These are phyloP conservation scores for Polyergus mexicanus DNA, from an alignment of 1,140 invertebrate species.

Conservation along the genomic window DNA sequence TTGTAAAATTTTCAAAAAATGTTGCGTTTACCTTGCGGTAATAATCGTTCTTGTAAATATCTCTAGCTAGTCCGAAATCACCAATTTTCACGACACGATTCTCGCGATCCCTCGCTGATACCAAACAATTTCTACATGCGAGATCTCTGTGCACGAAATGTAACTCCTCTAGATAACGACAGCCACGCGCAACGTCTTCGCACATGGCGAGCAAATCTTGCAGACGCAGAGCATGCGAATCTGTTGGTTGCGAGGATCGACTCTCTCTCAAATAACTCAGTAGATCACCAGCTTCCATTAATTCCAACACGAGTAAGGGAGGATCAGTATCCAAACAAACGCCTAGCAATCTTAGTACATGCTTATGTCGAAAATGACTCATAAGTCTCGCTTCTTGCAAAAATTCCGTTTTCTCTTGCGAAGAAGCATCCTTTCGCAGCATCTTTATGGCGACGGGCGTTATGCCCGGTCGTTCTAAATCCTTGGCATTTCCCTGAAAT, in stretches of 20 bases:
- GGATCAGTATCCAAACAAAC: constrained; percentile 97
- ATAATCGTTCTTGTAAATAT: constrained; percentile 98
- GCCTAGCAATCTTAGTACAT: constrained; percentile 96
- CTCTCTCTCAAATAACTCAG: constrained; percentile 95
- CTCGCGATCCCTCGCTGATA: constrained; percentile 90
- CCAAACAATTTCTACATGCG: constrained; percentile 97
- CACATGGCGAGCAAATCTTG: constrained; percentile 96
- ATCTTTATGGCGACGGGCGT: constrained; percentile 89
- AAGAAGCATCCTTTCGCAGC: constrained; percentile 95
- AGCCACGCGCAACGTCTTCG: constrained; percentile 97
- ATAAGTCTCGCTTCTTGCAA: constrained; percentile 98
- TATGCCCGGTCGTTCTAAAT: constrained; percentile 87
- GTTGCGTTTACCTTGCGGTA: constrained; percentile 95
- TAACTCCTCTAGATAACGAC: constrained; percentile 96
- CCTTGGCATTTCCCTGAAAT: constrained; percentile 94
- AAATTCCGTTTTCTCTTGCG: constrained; percentile 97
- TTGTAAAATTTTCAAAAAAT: background rate
- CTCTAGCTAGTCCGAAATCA: constrained; percentile 97
- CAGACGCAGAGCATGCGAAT: constrained; percentile 89
- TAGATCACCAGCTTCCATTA: constrained; percentile 98
- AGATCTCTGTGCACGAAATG: constrained; percentile 99
- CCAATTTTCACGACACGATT: constrained; percentile 97
- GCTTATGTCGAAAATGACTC: constrained; percentile 98
- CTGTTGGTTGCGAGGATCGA: constrained; percentile 87
- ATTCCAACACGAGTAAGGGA: constrained; percentile 97